These are phyloP conservation scores for Pandion haliaetus DNA, from an alignment of 2,113 vertebrate genomes.

Conservation along the genomic window DNA sequence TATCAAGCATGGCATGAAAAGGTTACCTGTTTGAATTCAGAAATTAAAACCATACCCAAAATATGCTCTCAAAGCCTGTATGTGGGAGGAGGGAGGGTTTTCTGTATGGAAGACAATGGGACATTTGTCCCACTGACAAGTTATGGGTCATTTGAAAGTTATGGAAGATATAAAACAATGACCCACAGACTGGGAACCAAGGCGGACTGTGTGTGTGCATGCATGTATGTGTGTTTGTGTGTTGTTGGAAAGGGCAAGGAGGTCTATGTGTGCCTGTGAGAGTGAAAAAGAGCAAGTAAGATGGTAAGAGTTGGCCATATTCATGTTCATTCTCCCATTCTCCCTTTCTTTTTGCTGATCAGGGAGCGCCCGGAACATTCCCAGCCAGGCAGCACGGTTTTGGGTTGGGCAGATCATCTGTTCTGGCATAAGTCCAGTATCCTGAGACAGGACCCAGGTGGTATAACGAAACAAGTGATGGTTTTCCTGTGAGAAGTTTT, in stretches of 20 bases:
- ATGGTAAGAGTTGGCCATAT: not conserved
- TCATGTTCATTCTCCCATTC: not conserved
- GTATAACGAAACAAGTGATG: not conserved
- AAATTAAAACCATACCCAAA: not conserved
- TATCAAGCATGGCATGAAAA: not conserved
- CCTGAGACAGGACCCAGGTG: not conserved
- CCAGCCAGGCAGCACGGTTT: accelerated
- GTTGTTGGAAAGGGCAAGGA: not conserved
- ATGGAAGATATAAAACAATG: not conserved
- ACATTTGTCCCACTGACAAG: not conserved
- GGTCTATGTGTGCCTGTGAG: not conserved
- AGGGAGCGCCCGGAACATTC: not conserved
- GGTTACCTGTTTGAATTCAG: not conserved
- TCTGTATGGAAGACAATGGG: not conserved
- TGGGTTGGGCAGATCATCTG: not conserved
- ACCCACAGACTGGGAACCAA: accelerated
- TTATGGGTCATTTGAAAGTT: not conserved
- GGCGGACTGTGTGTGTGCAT: not conserved
- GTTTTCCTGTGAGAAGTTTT: not conserved
- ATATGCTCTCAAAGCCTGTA: not conserved
- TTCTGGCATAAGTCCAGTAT: not conserved
- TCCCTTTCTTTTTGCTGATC: not conserved
- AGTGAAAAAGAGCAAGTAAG: not conserved
- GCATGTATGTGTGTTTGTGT: accelerated
- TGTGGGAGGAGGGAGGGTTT: accelerated